Base-by-base conservation (phyloP, 2,888 invertebrate genomes). In the Trachelus iudaicus region DNA sequence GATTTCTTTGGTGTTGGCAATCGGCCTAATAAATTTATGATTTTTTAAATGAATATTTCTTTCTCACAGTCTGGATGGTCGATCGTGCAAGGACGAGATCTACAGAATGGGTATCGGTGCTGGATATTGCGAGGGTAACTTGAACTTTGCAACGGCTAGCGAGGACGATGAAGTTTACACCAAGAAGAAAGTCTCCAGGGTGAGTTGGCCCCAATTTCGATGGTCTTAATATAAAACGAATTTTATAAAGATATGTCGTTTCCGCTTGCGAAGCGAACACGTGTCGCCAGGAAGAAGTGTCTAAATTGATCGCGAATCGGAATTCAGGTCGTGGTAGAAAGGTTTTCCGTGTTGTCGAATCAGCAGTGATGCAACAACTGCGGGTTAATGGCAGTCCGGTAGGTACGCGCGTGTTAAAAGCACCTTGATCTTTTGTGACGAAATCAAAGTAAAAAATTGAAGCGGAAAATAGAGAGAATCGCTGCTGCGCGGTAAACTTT, bases 101-200 rank as follows among this genome's bases (percentile, higher is more conserved):
- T 91, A 90, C 83, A 86, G 91, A 77, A 91, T 91, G 91, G 89
- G 91, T 23, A 86, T 91, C 69, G 89, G 89, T 11, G 83, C 86
- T 68, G 89, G 89, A 31, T 91, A 91, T 80, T 91, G 91, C 84
- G 91, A 91, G 79, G 89, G 90, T 76, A 91, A 91, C 83, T 84
- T 91, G 77, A 91, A 91, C 81, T 91, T 91, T 77, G 88, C 91
- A 33, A 91, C 91, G 34, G 91, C 91, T 30, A 91, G 91, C 13
- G 91, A 91, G 79, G 91, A 91, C 80, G 91, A 91, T 82, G 91
- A 91, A 81, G 89, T 91, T 74, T 91, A 91, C 76, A 88, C 90
- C 12, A 91, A 91, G 87, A 91, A 91, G 82, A 91, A 91, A 86
- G 91, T 91, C 12, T 91, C 91, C 4, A 89, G 91, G 86, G 91